Conservation (phyloP, 2,113 vertebrate genomes). For the Nesoenas mayeri region DNA sequence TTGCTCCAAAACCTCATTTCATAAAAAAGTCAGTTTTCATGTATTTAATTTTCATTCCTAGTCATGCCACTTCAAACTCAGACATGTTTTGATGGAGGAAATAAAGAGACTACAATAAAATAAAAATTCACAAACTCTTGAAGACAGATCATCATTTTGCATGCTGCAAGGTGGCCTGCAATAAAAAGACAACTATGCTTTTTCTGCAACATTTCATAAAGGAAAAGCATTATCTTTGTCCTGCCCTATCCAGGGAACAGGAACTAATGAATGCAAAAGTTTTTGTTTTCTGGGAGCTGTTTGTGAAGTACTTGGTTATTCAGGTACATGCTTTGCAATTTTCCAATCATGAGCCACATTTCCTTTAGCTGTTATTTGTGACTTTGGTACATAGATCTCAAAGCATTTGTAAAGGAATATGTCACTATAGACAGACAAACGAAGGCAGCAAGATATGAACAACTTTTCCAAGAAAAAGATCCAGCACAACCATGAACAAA, state of each 20-base stretch:
- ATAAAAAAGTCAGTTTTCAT: slow-evolving; percentile 56
- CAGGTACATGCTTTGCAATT: slow-evolving; percentile 1
- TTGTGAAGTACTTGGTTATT: slow-evolving; percentile 1
- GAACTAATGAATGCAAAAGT: background rate
- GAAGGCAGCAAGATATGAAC: background rate
- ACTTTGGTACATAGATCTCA: slow-evolving; percentile 27
- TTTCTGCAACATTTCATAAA: slow-evolving; percentile 6
- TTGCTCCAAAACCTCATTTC: slow-evolving; percentile 48
- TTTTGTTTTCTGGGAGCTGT: slow-evolving; percentile 18
- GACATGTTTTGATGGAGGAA: slow-evolving; percentile 61
- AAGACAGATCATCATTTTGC: slow-evolving; percentile 33
- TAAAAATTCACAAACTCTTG: slow-evolving; percentile 47
- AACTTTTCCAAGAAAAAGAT: background rate
- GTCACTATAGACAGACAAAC: background rate
- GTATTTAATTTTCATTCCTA: slow-evolving; percentile 69
- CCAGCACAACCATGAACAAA: background rate
- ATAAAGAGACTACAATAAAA: slow-evolving; percentile 55
- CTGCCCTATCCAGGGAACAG: slow-evolving; percentile 12
- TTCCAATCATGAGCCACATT: slow-evolving; percentile 23
- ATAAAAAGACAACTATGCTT: slow-evolving; percentile 28
- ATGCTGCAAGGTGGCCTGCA: slow-evolving; percentile 18
- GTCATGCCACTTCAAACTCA: slow-evolving; percentile 62
- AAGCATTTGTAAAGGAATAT: background rate
- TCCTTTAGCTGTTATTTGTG: slow-evolving; percentile 24
- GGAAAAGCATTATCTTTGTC: slow-evolving; percentile 30